Base-by-base conservation (phyloP, 2,888 invertebrate species). In the Dysmachus trigonus region DNA sequence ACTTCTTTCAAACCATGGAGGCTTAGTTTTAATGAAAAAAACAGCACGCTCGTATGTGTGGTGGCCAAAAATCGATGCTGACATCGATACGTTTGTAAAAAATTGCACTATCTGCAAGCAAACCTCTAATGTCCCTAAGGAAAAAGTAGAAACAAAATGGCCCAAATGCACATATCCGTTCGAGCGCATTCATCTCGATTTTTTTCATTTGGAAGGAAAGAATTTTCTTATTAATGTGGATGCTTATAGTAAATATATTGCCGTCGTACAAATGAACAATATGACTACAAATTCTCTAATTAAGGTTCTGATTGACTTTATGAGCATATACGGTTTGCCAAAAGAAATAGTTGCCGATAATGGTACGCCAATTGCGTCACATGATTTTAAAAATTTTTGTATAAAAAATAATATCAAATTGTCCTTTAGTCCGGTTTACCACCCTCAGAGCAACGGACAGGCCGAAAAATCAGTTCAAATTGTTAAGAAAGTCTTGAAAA, bases 11-110 rank as follows among this genome's bases (percentile, higher is more conserved):
- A 87, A 88, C 8, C 90, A 90, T 85, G 87, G 88, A 6, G 90
- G 90, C 6, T 88, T 90, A 7, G 89, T 89, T 0, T 88, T 89
- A 85, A 89, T 89, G 88, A 90, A 90, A 88, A 85, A 47, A 88
- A 71, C 89, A n/a, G 89, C 90, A 0, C 85, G 89, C 31, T 86
- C 88, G 33, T 33, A 33, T 33, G 33, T 33, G 6, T 90, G 88
- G 89, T 90, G 90, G 90, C 89, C 90, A 5, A 87, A 87, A 7
- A 87, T 90, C 31, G 89, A 90, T 85, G 31, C 86, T 0, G 89
- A 90, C 22, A 89, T 90, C 18, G 89, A 90, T 87, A 81, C 82
- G 1, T 88, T 83, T 31, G 88, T 88, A 22, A 88, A 87, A 74
- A 71, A 33, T 33, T 33, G 33, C 33, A 33, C 33, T 33, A 7